Evolutionary conservation across 2,888 invertebrate genomes (phyloP), one percentile per base, ranked within the genome.

Genomic region (Agrochola macilenta): DNA sequence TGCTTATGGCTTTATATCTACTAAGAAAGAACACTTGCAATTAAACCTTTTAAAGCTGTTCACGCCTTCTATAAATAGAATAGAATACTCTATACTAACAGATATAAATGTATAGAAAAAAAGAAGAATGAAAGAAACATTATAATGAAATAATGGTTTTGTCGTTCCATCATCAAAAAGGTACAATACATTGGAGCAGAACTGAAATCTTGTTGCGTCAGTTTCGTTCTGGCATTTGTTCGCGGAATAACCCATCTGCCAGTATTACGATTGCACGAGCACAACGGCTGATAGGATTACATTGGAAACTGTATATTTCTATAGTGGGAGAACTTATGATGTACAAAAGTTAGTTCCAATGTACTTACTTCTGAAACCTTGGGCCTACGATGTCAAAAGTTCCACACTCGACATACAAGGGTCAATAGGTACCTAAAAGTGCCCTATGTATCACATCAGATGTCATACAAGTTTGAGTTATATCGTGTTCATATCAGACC

Each of bases 161-260:
- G 20, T 54, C 11, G 23, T 57, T 68, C 52, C 30, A 52, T 39
- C 43, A 64, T 35, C 7, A 58, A 63, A 78, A 65, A 58, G 58
- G n/a, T n/a, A 76, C 30, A 60, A 69, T 64, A 78, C 60, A 73
- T 58, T 57, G 54, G 65, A 49, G 57, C 12, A 49, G 35, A 30
- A 57, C 61, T 14, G 61, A 70, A 83, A 70, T 84, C 26, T 79
- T 60, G 61, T 77, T 74, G 54, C 49, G 61, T 83, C 74, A 63
- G 69, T 74, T 73, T 77, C 39, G 60, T 64, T 65, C 14, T 39
- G 52, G 64, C 60, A 61, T 74, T 80, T 46, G 68, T 77, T 80
- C 64, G 43, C 11, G 63, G 26, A 73, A 73, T 54, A 68, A 52
- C 57, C 65, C 61, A 83, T 76, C 49, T 66, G 35, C 58, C 17